phyloP scores from a whole-genome alignment of 92 coral and sea anemone genomes.

The Porites divaricata region DNA sequence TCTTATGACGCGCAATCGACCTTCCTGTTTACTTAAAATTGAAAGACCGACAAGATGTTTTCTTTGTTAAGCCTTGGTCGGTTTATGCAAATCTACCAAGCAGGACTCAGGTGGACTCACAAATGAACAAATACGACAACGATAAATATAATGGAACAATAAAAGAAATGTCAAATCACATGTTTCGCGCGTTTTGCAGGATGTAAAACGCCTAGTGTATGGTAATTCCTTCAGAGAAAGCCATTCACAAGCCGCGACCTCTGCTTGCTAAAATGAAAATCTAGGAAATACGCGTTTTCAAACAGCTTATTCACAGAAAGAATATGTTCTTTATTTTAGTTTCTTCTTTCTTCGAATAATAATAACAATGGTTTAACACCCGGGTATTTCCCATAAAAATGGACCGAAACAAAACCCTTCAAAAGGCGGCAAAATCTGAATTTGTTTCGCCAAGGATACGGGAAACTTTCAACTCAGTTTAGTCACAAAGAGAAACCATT shows the following conservation, averaged over 20 bases:
- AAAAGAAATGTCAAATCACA: neutral
- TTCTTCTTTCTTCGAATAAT: neutral
- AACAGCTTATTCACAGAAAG: neutral
- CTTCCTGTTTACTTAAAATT: constrained; percentile 1
- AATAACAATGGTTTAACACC: neutral
- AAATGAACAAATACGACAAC: constrained; percentile 18
- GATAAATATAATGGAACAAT: neutral
- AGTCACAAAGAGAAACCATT: neutral
- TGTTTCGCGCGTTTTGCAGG: neutral
- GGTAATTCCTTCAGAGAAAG: neutral
- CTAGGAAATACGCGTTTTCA: neutral
- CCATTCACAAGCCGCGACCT: neutral
- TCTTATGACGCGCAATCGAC: constrained; percentile 9
- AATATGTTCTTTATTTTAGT: neutral
- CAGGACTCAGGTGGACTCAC: constrained; percentile 28
- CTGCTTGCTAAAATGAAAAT: too few relatives aligned
- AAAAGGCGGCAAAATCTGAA: neutral
- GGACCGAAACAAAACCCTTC: neutral
- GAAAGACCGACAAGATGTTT: constrained; percentile 15
- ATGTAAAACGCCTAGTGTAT: neutral
- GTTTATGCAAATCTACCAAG: constrained; percentile 32
- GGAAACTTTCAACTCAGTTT: neutral
- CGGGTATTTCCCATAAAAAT: neutral
- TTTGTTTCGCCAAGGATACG: neutral
- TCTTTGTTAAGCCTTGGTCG: constrained; percentile 20